Evolutionary conservation across 2,797 vertebrate species (phyloP).

Genomic region (Eospalax fontanierii): DNA sequence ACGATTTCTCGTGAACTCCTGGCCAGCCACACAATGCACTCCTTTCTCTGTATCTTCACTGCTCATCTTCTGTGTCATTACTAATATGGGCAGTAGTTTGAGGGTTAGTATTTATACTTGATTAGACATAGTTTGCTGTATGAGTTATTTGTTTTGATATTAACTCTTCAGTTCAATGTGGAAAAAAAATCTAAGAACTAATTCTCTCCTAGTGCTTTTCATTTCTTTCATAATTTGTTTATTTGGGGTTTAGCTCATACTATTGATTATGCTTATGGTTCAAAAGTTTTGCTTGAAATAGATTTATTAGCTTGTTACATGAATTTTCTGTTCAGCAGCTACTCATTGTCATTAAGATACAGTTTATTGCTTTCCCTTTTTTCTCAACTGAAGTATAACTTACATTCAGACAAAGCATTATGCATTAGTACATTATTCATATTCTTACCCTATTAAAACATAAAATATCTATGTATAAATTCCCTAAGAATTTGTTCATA

Average conservation of each 20-base stretch:
- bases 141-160: not conserved
- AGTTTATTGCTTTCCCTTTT: constrained; percentile 9
- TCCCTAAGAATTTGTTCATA: not conserved
- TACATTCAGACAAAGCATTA: not conserved
- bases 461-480: not conserved
- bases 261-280: not conserved
- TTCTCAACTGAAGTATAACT: not conserved
- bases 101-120: not conserved
- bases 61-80: not conserved
- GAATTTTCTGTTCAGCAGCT: not conserved
- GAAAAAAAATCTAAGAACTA: not conserved
- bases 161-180: constrained; percentile 1
- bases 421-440: not conserved
- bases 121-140: not conserved
- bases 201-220: not conserved
- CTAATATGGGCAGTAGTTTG: not conserved
- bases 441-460: not conserved
- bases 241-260: not conserved
- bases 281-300: not conserved
- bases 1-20: not conserved
- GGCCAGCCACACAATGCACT: not conserved
- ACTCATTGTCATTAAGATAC: not conserved
- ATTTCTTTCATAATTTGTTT: not conserved
- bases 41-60: not conserved
- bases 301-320: not conserved